Conservation (phyloP, 2,797 vertebrate species). For the Sebastes oblongus region DNA sequence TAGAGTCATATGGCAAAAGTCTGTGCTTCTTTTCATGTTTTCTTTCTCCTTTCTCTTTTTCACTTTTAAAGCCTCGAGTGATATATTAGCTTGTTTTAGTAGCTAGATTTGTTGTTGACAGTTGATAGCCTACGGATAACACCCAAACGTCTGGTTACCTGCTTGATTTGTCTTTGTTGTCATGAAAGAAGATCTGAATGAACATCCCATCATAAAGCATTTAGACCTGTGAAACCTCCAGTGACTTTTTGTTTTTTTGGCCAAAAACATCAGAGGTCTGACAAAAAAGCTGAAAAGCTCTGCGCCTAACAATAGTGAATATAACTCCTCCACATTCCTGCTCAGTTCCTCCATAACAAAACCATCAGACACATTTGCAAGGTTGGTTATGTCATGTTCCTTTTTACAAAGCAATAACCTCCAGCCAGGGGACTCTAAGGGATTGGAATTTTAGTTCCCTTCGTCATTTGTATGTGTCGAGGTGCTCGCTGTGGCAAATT, state of each 20-base stretch:
- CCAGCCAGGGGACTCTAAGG: conserved; percentile 69
- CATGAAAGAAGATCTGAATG: conserved; percentile 22
- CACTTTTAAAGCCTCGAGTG: conserved; percentile 12
- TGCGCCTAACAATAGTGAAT: conserved; percentile 25
- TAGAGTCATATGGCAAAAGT: neutral
- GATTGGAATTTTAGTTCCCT: conserved; percentile 70
- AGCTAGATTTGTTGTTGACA: conserved; percentile 36
- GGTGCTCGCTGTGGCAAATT: conserved; percentile 74
- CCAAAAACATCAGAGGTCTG: conserved; percentile 17
- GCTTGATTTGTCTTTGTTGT: conserved; percentile 47
- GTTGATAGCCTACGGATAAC: conserved; percentile 18
- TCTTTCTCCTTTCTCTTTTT: neutral
- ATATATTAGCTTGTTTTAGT: conserved; percentile 5
- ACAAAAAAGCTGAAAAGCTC: conserved; percentile 33
- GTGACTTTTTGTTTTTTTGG: conserved; percentile 1
- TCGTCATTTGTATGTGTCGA: conserved; percentile 78
- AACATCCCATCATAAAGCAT: conserved; percentile 37
- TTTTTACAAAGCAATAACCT: conserved; percentile 76
- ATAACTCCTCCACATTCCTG: conserved; percentile 39
- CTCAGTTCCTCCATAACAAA: conserved; percentile 65
- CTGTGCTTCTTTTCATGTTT: neutral
- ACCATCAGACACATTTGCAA: conserved; percentile 78
- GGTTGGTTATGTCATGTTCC: conserved; percentile 79
- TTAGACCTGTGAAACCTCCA: conserved; percentile 12
- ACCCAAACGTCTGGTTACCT: conserved; percentile 27